Evolutionary conservation across 2,113 vertebrate species (phyloP).

Genomic region (Protobothrops flavoviridis): DNA sequence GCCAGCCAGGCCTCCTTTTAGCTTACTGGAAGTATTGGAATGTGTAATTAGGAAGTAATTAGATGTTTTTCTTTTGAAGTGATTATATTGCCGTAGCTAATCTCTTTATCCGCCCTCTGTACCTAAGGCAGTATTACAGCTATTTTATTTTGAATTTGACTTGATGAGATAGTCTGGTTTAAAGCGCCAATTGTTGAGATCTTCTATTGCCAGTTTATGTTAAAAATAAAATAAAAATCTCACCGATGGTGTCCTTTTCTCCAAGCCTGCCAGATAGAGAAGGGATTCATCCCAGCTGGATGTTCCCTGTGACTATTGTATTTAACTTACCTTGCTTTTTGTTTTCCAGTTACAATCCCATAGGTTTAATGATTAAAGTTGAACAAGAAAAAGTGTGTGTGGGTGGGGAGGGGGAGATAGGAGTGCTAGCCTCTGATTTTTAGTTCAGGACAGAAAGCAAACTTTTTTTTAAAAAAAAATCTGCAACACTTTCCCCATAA

Average conservation of each 20-base stretch:
- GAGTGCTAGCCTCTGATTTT: constrained; percentile 43
- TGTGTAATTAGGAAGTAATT: constrained; percentile 71
- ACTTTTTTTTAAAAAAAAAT: not conserved
- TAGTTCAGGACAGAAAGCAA: constrained; percentile 34
- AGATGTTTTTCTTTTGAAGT: constrained; percentile 72
- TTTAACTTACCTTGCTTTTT: constrained; percentile 54
- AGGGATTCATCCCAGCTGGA: constrained; percentile 50
- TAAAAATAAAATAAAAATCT: constrained; percentile 41
- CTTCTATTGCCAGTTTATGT: constrained; percentile 48
- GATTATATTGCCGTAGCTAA: constrained; percentile 72
- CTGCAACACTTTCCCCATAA: constrained; percentile 50
- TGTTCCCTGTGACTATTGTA: constrained; percentile 44
- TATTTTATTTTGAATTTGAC: constrained; percentile 67
- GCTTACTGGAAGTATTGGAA: constrained; percentile 57
- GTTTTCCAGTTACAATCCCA: constrained; percentile 42
- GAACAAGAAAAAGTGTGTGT: not conserved
- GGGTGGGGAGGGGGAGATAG: not conserved
- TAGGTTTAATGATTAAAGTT: constrained; percentile 61
- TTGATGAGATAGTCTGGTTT: constrained; percentile 65
- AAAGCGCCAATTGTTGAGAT: constrained; percentile 56
- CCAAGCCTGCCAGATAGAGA: constrained; percentile 44
- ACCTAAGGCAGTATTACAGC: constrained; percentile 67
- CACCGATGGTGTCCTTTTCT: constrained; percentile 47
- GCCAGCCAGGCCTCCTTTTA: constrained; percentile 40
- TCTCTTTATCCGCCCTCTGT: constrained; percentile 63